These are phyloP conservation scores for Leucophenga varia DNA, from an alignment of 1,140 invertebrate species.

Conservation along the genomic window DNA sequence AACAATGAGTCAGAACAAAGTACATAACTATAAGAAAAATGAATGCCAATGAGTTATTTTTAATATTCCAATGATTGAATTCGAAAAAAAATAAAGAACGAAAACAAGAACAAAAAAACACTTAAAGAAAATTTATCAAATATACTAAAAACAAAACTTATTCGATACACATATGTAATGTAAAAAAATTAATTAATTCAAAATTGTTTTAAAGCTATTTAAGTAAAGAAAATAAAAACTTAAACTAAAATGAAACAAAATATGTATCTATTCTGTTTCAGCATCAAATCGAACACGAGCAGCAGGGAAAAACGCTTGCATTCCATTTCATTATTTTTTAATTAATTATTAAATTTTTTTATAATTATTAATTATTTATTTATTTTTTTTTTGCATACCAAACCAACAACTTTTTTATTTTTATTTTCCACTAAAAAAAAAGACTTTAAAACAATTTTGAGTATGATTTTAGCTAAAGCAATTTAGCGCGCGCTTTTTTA, in stretches of 20 bases:
- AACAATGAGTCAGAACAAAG: slow-evolving; percentile 14
- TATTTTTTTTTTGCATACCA: slow-evolving; percentile 22
- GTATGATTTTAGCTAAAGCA: slow-evolving; percentile 15
- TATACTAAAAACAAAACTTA: not conserved
- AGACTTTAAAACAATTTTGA: slow-evolving; percentile 53
- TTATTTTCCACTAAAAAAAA: slow-evolving; percentile 10
- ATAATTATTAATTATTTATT: no score
- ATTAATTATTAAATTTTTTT: no score
- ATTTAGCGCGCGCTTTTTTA: no score
- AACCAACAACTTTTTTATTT: slow-evolving; percentile 33
- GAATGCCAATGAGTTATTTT: slow-evolving; percentile 49
- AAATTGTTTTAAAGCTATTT: slow-evolving; percentile 51
- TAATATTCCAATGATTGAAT: no score
- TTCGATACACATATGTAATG: not conserved
- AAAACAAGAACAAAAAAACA: no score
- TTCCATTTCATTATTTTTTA: not conserved
- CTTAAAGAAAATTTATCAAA: no score
- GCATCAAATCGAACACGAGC: not conserved
- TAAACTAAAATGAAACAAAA: slow-evolving; percentile 1
- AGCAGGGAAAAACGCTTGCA: no score
- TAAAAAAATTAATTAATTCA: slow-evolving; percentile 13
- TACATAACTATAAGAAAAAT: slow-evolving; percentile 26
- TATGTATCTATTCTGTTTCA: not conserved
- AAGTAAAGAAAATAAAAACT: no score
- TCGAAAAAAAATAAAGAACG: no score